Evolutionary conservation across 2,113 vertebrate species (phyloP), one percentile per base, ranked within the genome.

Genomic region (Pseudopipra pipra): DNA sequence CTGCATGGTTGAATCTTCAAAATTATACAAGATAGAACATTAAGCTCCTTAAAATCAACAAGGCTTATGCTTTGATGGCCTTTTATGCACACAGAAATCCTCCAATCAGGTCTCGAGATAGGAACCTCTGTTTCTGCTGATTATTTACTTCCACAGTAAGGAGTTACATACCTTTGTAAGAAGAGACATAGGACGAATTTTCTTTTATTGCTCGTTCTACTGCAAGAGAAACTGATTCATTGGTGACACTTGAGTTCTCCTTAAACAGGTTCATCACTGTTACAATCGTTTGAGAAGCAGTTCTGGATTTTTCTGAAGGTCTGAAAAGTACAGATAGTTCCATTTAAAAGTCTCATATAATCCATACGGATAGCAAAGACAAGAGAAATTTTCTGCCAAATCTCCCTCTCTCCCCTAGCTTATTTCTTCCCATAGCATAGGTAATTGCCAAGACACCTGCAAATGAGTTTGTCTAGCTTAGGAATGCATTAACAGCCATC

Each of bases 141-240:
- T 56, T 51, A 30, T 51, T 74, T 92, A n/a, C 51, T 28, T 67
- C 4, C 12, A 65, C n/a, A 41, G 31, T 30, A 67, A n/a, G 37
- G 19, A 43, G 35, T 37, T 71, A 92, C 83, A 33, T 96, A 96
- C 95, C 23, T 0, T 0, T 0, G 12, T 75, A 95, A 1, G 0
- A 0, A 30, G 0, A 0, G 19, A 80, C 1, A 8, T 1, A 14
- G 5, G 0, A 0, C 0, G 0, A 1, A 1, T 1, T 0, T 1
- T 1, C 2, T 3, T 0, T 3, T 37, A 0, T 0, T 35, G 4
- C 12, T 0, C 0, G 0, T 0, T 0, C 0, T 77, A 87, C 5
- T 51, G 3, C 1, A 0, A 0, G 0, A 1, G 0, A 0, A 41
- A 98, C 4, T 0, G 0, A 0, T 0, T 0, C 0, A 1, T 0